Percentiles rank a stretch among this genome's conserved stretches.
Evolutionary conservation across 2,113 vertebrate genomes (phyloP).

Genomic region (Channa argus): DNA sequence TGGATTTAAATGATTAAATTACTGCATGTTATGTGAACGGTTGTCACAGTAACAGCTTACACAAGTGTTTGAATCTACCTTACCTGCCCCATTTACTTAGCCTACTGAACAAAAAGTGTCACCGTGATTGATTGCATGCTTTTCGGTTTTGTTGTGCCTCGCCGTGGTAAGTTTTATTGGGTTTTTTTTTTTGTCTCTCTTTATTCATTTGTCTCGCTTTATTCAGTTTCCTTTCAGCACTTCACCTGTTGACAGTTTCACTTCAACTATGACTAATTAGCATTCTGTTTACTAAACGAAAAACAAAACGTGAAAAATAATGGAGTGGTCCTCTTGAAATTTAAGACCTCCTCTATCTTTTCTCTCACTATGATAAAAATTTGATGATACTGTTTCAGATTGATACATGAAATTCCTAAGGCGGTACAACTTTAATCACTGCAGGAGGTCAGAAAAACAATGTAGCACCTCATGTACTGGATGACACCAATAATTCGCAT

Average conservation of each 20-base stretch:
- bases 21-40: not conserved
- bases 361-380: slow-evolving; percentile 17
- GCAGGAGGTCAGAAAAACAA: slow-evolving; percentile 4
- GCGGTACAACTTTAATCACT: slow-evolving; percentile 23
- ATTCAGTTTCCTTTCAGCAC: slow-evolving; percentile 7
- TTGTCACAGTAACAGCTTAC: not conserved
- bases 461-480: not conserved
- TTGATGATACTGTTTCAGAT: slow-evolving; percentile 33
- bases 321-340: not conserved
- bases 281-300: slow-evolving; percentile 1
- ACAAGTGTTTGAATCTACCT: not conserved
- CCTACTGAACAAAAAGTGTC: slow-evolving; percentile 1
- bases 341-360: slow-evolving; percentile 9
- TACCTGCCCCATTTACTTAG: not conserved
- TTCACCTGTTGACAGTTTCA: slow-evolving; percentile 9
- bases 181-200: not conserved
- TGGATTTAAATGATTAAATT: slow-evolving; percentile 8
- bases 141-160: not conserved
- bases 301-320: not conserved
- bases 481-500: not conserved
- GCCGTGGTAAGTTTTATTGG: not conserved
- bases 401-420: slow-evolving; percentile 10
- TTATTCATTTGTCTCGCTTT: not conserved
- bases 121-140: not conserved
- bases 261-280: slow-evolving; percentile 13